Base-by-base conservation (phyloP, 2,113 vertebrate species). In the Scortum barcoo region DNA sequence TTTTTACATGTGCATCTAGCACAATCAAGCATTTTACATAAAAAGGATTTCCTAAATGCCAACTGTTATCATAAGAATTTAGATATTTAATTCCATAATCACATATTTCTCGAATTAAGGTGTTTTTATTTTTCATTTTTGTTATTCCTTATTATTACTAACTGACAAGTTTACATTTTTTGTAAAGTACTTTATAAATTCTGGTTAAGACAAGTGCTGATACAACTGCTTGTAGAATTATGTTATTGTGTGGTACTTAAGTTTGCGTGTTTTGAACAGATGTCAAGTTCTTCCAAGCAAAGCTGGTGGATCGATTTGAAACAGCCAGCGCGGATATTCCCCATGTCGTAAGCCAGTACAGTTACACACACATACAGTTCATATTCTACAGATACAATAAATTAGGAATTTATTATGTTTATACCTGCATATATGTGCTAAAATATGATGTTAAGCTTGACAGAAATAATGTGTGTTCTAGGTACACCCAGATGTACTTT, bases 271-370 rank as follows among this genome's bases (percentile, higher is more conserved):
- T 79, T 70, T 56, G 2, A 53, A 81, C 84, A 94, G 94, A 5
- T 79, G 4, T 78, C 83, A 1, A 36, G 0, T 28, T 72, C 54
- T 7, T 0, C 1, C 0, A 66, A 40, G 12, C 54, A 83, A 42
- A 78, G 28, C 53, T 95, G 94, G 94, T 95, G 95, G 95, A 10
- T 92, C 4, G 72, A 94, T 33, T 10, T 95, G 51, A 78, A 17
- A 11, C 63, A 91, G 2, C 77, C 72, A 7, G 48, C 63, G 3
- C 77, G 26, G 20, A 22, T 85, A 22, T 72, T 93, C 62, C 92
- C 93, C 11, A 48, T 87, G 67, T 71, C 48, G 95, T 95, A 86
- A 94, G 90, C 40, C 38, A 13, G 11, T 1, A 46, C 67, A 68
- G 36, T 60, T 24, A 65, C 22, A 26, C 17, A 9, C 42, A 46